Conservation (phyloP, 2,797 vertebrate genomes). For the Neopelma chrysocephalum region DNA sequence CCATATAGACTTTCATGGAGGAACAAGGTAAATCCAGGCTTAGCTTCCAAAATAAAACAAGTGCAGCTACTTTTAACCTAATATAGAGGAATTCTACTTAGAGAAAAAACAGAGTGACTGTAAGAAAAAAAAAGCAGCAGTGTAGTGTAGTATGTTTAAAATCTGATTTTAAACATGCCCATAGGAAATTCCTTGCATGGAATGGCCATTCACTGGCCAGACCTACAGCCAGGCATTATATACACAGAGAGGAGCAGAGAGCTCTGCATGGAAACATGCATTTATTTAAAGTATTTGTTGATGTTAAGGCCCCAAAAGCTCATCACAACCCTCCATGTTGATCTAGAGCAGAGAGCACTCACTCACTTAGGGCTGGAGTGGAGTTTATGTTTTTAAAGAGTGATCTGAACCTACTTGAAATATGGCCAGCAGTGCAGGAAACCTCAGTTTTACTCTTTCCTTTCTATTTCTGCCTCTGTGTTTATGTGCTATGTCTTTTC, state of each 20-base stretch:
- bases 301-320: background rate
- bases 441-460: background rate
- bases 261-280: background rate
- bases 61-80: background rate
- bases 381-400: background rate
- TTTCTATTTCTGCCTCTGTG: background rate
- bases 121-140: fast-evolving
- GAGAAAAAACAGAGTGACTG: background rate
- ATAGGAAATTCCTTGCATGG: background rate
- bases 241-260: background rate
- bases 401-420: background rate
- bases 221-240: background rate
- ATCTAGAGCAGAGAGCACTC: background rate
- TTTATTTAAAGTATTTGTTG: conserved; percentile 10
- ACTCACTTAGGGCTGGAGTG: background rate
- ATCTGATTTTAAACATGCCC: background rate
- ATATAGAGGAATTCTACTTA: background rate
- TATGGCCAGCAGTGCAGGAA: background rate
- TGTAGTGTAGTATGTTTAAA: background rate
- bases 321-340: background rate
- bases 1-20: background rate
- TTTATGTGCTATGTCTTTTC: background rate
- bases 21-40: background rate
- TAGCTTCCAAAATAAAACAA: background rate
- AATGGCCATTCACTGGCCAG: background rate